Evolutionary conservation across 2,113 vertebrate species (phyloP).

Genomic region (Heteronetta atricapilla): DNA sequence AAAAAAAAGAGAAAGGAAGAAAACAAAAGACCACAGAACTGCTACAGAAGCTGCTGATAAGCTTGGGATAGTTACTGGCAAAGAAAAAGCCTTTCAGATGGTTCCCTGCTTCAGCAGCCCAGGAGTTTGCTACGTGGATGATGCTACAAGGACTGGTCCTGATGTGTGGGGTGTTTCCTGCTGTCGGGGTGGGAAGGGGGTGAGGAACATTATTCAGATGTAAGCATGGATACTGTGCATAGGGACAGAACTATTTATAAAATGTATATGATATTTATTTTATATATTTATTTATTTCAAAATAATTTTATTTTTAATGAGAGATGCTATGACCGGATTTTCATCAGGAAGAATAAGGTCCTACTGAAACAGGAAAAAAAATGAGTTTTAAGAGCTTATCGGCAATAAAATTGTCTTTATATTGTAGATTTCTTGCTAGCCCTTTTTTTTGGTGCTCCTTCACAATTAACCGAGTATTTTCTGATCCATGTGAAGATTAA

Average conservation of each 20-base stretch:
- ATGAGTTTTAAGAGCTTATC: constrained; percentile 80
- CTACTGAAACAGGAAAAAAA: constrained; percentile 79
- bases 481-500: neutral
- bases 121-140: constrained; percentile 49
- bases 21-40: constrained; percentile 56
- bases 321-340: constrained; percentile 83
- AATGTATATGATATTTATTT: constrained; percentile 99
- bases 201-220: constrained; percentile 84
- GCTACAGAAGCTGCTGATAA: constrained; percentile 58
- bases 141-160: constrained; percentile 72
- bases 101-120: constrained; percentile 60
- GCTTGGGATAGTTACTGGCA: constrained; percentile 21
- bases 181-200: constrained; percentile 63
- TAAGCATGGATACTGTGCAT: constrained; percentile 93
- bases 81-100: neutral
- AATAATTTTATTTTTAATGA: constrained; percentile 89
- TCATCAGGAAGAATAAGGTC: constrained; percentile 82
- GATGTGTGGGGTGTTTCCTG: constrained; percentile 80
- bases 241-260: constrained; percentile 98
- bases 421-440: constrained; percentile 71
- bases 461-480: neutral
- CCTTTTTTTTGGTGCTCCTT: constrained; percentile 42
- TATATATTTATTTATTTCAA: constrained; percentile 99
- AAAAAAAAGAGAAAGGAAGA: constrained; percentile 30
- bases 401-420: constrained; percentile 97